Percentiles rank a stretch among this genome's conserved stretches.
These are phyloP conservation scores for Hydrolagus colliei DNA, from an alignment of 2,797 vertebrate genomes.

Conservation along the genomic window DNA sequence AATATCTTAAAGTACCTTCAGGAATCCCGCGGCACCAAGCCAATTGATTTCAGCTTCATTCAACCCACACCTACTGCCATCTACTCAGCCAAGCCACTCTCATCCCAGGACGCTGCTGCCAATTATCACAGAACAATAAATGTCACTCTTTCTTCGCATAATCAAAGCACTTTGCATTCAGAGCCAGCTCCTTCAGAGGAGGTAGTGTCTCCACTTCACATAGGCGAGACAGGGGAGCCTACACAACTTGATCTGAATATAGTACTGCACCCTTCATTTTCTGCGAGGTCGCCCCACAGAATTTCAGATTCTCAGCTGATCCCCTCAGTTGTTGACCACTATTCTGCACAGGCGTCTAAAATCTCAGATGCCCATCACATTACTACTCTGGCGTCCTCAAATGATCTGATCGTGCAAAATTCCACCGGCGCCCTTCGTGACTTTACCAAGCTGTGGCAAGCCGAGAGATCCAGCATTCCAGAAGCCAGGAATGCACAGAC, in stretches of 20 bases:
- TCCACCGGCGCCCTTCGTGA: conserved; percentile 41
- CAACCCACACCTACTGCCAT: conserved; percentile 37
- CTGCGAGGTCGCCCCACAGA: conserved; percentile 7
- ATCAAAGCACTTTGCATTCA: conserved; percentile 49
- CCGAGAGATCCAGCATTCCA: conserved; percentile 32
- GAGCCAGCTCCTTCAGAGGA: conserved; percentile 51
- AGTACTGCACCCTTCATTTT: conserved; percentile 44
- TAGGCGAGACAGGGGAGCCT: conserved; percentile 54
- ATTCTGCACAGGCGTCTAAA: conserved; percentile 28
- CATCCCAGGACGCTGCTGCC: conserved; percentile 36
- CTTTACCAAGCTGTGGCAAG: conserved; percentile 43
- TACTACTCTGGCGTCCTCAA: conserved; percentile 54
- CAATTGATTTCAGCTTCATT: conserved; percentile 35
- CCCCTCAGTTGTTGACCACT: conserved; percentile 39
- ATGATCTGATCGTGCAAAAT: conserved; percentile 38
- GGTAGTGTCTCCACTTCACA: conserved; percentile 54
- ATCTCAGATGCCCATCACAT: conserved; percentile 49
- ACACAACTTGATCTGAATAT: conserved; percentile 48
- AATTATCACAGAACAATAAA: conserved; percentile 45
- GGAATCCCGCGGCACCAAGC: conserved; percentile 39
- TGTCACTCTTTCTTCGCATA: conserved; percentile 46
- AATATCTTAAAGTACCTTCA: conserved; percentile 33
- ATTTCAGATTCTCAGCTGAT: too few relatives aligned
- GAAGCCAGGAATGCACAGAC: conserved; percentile 40
- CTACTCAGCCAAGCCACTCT: conserved; percentile 34